Conservation (phyloP, 2,797 vertebrate genomes). For the Eidolon dupreanum region DNA sequence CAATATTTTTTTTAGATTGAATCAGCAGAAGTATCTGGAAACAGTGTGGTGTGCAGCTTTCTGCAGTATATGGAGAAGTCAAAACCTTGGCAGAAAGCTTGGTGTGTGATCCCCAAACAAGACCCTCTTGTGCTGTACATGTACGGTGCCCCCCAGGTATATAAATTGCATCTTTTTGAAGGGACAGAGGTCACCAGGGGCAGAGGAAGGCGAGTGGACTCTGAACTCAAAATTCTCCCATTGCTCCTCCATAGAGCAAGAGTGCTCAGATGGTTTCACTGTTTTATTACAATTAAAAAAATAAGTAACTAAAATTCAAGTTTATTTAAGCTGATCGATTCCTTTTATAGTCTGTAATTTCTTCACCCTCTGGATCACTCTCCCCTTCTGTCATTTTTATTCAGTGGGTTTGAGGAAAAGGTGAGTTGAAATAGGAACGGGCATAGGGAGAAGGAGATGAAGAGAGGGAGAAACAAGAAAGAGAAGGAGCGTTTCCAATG, state of each 20-base stretch:
- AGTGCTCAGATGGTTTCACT: not conserved
- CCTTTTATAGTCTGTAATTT: not conserved
- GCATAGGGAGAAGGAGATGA: not conserved
- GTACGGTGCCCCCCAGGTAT: constrained; percentile 98
- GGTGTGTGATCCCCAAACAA: constrained; percentile 98
- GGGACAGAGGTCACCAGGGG: not conserved
- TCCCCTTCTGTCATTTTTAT: not conserved
- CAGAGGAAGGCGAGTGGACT: not conserved
- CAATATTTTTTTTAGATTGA: constrained; percentile 89
- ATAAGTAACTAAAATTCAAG: not conserved
- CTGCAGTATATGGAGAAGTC: constrained; percentile 97
- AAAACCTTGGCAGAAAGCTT: constrained; percentile 97
- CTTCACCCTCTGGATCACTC: not conserved
- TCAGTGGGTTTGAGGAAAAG: not conserved
- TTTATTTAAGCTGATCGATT: not conserved
- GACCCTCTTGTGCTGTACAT: constrained; percentile 96
- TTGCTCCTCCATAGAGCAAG: not conserved
- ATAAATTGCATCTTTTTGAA: not conserved
- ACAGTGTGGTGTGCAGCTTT: constrained; percentile 96
- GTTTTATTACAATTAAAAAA: not conserved
- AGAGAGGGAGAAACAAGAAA: not conserved
- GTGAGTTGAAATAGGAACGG: not conserved
- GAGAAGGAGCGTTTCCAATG: not conserved
- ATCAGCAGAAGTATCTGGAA: constrained; percentile 95
- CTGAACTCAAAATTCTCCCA: not conserved